Evolutionary conservation across 2,888 invertebrate genomes (phyloP), one percentile per base, ranked within the genome.

Genomic region (Cephus nigrinus): DNA sequence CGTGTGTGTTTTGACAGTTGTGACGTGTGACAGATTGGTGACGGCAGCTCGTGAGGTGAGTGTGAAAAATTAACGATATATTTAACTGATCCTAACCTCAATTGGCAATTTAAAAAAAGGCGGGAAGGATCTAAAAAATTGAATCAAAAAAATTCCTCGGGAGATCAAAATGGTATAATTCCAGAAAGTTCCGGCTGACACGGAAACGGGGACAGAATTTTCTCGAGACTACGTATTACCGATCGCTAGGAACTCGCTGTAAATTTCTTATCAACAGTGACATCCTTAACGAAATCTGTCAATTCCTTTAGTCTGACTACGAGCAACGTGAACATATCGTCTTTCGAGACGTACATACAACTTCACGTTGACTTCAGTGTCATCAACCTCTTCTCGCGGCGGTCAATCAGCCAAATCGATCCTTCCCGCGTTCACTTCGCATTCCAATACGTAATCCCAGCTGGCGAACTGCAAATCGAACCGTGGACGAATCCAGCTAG

Each of bases 1-100:
- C 84, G 84, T 80, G 84, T 87, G 89, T 87, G 85, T 85, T 88
- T 88, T 88, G 88, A 89, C 86, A 83, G 86, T 87, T 88, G 78
- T 82, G 81, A 55, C 79, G 84, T 82, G 84, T 81, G 74, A 82
- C 80, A 68, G 78, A 71, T 33, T 34, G 68, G 78, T 76, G 76
- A 76, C 40, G 73, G 75, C 76, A 74, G 76, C 68, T 69, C 78
- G 76, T 69, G 33, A 81, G 81, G 81, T 82, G 81, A 80, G 82
- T 82, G 81, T 32, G 31, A 71, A 55, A 23, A 55, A 23, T 9
- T 55, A 23, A 55, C 5, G 55, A 55, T 36, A 23, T 23, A 23
- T 23, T 23, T 9, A 15, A 23, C 55, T 2, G 15, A 55, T 55
- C 55, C 23, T 55, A 23, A 23, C 23, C 23, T 55, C 5, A 23